Conservation (phyloP, 2,888 invertebrate genomes). For the Sinohyriopsis cumingii region DNA sequence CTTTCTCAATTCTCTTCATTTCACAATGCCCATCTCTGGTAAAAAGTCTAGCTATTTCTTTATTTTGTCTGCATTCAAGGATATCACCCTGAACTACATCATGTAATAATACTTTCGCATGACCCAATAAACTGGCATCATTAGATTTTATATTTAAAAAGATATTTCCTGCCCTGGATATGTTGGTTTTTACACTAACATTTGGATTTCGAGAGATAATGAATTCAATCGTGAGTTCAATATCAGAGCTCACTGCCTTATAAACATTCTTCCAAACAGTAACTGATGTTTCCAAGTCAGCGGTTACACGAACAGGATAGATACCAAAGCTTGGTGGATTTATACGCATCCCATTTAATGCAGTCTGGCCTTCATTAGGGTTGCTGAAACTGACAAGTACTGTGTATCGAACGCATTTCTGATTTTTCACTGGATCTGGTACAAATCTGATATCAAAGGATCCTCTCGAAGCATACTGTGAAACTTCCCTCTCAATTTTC, state of each 20-base stretch:
- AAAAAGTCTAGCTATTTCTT: slow-evolving; percentile 18
- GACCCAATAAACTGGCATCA: slow-evolving; percentile 27
- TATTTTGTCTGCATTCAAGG: slow-evolving; percentile 26
- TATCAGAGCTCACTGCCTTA: slow-evolving; percentile 1
- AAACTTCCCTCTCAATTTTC: slow-evolving; percentile 1
- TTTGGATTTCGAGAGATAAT: slow-evolving; percentile 1
- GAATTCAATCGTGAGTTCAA: slow-evolving; percentile 18
- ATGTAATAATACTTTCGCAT: slow-evolving; percentile 32
- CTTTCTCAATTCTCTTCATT: slow-evolving; percentile 28
- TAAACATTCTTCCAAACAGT: slow-evolving; percentile 22
- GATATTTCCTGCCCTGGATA: slow-evolving; percentile 22
- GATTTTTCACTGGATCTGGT: slow-evolving; percentile 3
- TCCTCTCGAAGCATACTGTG: slow-evolving; percentile 6
- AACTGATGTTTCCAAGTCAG: slow-evolving; percentile 34
- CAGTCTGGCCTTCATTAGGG: no score
- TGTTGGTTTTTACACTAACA: slow-evolving; percentile 9
- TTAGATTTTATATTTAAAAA: slow-evolving; percentile 17
- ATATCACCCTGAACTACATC: slow-evolving; percentile 34
- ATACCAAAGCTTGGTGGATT: slow-evolving; percentile 2
- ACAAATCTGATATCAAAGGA: no score
- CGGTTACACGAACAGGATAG: slow-evolving; percentile 12
- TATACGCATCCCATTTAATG: slow-evolving; percentile 12
- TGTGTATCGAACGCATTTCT: no score
- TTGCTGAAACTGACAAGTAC: no score
- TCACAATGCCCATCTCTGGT: slow-evolving; percentile 30